Evolutionary conservation across 2,888 invertebrate genomes (phyloP).

Genomic region (Machimus rusticus): DNA sequence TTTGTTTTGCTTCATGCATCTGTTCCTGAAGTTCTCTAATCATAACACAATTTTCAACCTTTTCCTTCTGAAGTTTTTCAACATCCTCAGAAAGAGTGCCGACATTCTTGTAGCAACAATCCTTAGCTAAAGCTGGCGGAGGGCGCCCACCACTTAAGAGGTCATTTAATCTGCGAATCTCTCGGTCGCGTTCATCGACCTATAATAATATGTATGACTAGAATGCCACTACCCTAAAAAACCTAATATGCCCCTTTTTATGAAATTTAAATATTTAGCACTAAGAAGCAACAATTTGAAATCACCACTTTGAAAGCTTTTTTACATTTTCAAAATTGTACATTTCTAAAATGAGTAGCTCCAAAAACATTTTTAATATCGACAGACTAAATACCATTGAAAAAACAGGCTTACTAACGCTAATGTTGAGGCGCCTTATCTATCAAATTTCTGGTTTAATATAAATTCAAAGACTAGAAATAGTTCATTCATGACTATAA

Average conservation of each 20-base stretch:
- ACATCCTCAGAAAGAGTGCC: slow-evolving; percentile 67
- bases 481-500: not conserved
- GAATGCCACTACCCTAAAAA: too few relatives aligned
- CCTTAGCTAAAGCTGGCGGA: slow-evolving; percentile 68
- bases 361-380: too few relatives aligned
- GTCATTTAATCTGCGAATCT: slow-evolving; percentile 73
- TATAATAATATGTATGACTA: slow-evolving; percentile 17
- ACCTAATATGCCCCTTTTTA: too few relatives aligned
- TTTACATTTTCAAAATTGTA: too few relatives aligned
- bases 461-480: not conserved
- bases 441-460: not conserved
- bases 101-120: slow-evolving; percentile 70
- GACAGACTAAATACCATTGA: too few relatives aligned
- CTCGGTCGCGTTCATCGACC: slow-evolving; percentile 67
- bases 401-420: too few relatives aligned
- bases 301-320: too few relatives aligned
- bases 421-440: not conserved
- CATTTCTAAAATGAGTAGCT: too few relatives aligned
- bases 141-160: slow-evolving; percentile 78
- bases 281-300: too few relatives aligned
- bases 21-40: slow-evolving; percentile 57
- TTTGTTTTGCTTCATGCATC: slow-evolving; percentile 80
- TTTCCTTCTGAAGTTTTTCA: slow-evolving; percentile 69
- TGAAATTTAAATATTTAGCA: too few relatives aligned
- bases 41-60: slow-evolving; percentile 60